Conservation (phyloP, 2,797 vertebrate species). For the Lerista edwardsae region DNA sequence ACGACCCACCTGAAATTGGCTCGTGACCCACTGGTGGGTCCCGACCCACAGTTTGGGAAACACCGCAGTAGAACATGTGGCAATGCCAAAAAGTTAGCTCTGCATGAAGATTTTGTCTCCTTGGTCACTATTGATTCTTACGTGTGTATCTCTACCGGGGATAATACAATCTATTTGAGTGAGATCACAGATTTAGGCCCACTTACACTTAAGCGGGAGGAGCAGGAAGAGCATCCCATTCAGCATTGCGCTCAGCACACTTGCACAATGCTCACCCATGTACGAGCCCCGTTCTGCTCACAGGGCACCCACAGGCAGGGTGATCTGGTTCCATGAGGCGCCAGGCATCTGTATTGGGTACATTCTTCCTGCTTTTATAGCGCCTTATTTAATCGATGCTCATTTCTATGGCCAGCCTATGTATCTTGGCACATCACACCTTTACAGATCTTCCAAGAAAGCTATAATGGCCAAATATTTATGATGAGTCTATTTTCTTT, state of each 20-base stretch:
- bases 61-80: not conserved
- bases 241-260: not conserved
- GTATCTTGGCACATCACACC: slow-evolving; percentile 65
- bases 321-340: not conserved
- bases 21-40: too few species aligned
- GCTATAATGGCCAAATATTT: slow-evolving; percentile 76
- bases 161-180: not conserved
- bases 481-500: slow-evolving; percentile 71
- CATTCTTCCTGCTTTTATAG: not conserved
- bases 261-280: too few species aligned
- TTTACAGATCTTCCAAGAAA: slow-evolving; percentile 71
- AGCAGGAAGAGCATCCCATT: not conserved
- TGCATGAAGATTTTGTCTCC: not conserved
- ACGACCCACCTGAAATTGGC: too few species aligned
- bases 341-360: not conserved
- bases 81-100: not conserved
- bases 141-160: not conserved
- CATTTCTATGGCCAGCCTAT: slow-evolving; percentile 28
- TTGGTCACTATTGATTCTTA: not conserved
- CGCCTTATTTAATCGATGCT: slow-evolving; percentile 2
- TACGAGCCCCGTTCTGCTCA: not conserved
- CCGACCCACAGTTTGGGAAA: too few species aligned
- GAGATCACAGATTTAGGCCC: not conserved
- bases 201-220: not conserved
- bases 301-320: not conserved